Evolutionary conservation across 2,113 vertebrate species (phyloP).

Genomic region (Tetrao urogallus): DNA sequence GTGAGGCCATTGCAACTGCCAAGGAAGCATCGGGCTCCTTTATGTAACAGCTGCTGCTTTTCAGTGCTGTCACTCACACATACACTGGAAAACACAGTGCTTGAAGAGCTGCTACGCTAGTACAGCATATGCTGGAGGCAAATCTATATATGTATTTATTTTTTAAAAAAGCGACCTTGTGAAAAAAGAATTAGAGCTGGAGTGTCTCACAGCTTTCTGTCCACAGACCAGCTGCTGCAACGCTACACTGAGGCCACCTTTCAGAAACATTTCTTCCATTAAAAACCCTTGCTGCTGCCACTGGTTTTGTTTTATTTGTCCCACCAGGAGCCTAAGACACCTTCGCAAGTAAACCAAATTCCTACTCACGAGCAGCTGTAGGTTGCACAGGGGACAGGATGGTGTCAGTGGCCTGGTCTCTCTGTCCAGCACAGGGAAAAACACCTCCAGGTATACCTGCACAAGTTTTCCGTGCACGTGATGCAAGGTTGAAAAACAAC

Average conservation of each 20-base stretch:
- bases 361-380: background rate
- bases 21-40: background rate
- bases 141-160: background rate
- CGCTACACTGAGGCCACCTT: background rate
- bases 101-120: constrained; percentile 30
- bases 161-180: background rate
- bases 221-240: background rate
- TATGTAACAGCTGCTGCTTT: constrained; percentile 43
- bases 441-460: accelerated
- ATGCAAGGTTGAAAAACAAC: background rate
- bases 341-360: background rate
- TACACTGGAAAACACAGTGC: background rate
- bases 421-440: accelerated
- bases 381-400: background rate
- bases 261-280: background rate
- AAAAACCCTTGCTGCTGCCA: background rate
- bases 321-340: background rate
- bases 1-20: background rate
- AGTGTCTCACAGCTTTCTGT: background rate
- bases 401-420: accelerated
- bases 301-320: background rate
- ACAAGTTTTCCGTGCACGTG: background rate
- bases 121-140: constrained; percentile 37
- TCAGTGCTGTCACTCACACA: constrained; percentile 26
- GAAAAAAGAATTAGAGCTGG: constrained; percentile 22